phyloP scores from a whole-genome alignment of 2,797 vertebrate species.

The Cyclopterus lumpus region DNA sequence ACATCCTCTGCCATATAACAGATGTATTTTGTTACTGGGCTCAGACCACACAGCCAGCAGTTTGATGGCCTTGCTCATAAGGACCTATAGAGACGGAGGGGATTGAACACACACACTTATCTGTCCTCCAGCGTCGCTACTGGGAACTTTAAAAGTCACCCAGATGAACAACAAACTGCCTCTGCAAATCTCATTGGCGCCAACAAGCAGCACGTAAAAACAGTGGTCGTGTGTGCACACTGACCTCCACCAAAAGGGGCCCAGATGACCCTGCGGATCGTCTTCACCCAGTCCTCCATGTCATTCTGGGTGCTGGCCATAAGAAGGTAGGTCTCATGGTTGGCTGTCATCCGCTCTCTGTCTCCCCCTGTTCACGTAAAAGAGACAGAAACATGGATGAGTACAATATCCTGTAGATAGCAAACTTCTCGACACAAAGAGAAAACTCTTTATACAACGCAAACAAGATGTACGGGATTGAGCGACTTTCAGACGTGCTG shows the following conservation, averaged over 20 bases:
- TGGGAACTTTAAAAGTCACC: not conserved
- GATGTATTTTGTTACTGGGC: not conserved
- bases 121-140: not conserved
- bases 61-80: conserved; percentile 4
- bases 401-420: not conserved
- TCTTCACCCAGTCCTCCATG: conserved; percentile 99
- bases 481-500: not conserved
- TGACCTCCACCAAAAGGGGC: conserved; percentile 98
- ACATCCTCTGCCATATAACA: not conserved
- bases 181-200: not conserved
- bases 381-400: not conserved
- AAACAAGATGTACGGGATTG: not conserved
- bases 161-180: not conserved
- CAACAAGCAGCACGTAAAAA: not conserved
- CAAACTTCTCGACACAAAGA: not conserved
- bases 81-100: not conserved
- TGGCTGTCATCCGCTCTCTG: conserved; percentile 97
- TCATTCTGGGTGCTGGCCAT: conserved; percentile 99
- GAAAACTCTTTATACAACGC: not conserved
- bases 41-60: conserved; percentile 6
- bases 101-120: not conserved
- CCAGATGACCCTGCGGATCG: conserved; percentile 98
- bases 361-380: conserved; percentile 88
- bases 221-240: conserved; percentile 44
- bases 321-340: conserved; percentile 99